phyloP scores from a whole-genome alignment of 2,797 vertebrate genomes.

The Alectoris magna region DNA sequence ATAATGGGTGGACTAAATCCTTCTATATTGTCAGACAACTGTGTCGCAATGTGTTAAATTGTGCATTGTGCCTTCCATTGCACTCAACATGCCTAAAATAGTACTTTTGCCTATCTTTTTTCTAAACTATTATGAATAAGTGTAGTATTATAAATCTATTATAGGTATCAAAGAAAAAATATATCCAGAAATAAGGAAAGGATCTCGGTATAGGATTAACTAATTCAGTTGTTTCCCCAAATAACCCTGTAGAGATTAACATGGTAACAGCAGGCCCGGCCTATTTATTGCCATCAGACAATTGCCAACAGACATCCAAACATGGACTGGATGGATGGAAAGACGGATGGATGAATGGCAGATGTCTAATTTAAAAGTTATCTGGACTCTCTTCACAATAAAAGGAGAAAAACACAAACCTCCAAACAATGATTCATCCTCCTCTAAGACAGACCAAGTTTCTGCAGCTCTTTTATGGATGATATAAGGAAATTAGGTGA shows the following conservation, averaged over 20 bases:
- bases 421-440: background rate
- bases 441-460: background rate
- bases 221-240: background rate
- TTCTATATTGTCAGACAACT: background rate
- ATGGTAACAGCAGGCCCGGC: conserved; percentile 51
- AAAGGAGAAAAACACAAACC: background rate
- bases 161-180: background rate
- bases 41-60: background rate
- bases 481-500: background rate
- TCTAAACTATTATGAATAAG: background rate
- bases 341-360: background rate
- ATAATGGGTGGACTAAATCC: background rate
- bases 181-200: background rate
- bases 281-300: conserved; percentile 64
- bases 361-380: background rate
- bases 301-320: background rate
- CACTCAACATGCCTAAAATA: background rate
- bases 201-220: background rate
- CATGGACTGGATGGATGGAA: background rate
- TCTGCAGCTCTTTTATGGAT: background rate
- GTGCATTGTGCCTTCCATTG: background rate
- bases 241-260: conserved; percentile 56
- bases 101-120: background rate
- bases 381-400: background rate
- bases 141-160: background rate